A percentile compares a stretch with the other conserved stretches of the same genome.
phyloP scores from a whole-genome alignment of 2,888 invertebrate genomes.

The Suillia variegata region DNA sequence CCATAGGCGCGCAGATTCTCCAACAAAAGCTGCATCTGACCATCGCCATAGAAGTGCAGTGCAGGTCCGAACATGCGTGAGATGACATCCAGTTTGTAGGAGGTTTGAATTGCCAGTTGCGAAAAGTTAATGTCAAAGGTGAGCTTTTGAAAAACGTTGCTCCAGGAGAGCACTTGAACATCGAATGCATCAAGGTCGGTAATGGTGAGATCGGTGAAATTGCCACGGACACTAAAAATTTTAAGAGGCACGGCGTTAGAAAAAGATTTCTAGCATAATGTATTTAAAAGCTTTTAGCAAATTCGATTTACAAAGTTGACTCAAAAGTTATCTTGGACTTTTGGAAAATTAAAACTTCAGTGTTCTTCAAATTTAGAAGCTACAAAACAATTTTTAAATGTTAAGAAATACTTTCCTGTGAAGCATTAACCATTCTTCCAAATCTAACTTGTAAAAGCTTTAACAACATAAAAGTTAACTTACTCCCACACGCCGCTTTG shows the following conservation, averaged over 20 bases:
- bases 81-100: constrained; percentile 42
- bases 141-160: constrained; percentile 39
- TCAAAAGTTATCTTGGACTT: too few species aligned
- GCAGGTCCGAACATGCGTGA: constrained; percentile 29
- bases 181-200: constrained; percentile 49
- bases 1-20: constrained; percentile 42
- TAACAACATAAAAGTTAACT: too few species aligned
- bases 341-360: too few species aligned
- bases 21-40: constrained; percentile 38
- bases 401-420: too few species aligned
- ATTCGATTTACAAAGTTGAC: too few species aligned
- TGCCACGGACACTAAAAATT: constrained; percentile 37
- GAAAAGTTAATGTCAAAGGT: constrained; percentile 49
- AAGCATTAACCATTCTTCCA: too few species aligned
- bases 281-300: too few species aligned
- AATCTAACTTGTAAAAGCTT: too few species aligned
- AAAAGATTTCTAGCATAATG: not conserved
- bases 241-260: not conserved
- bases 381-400: too few species aligned
- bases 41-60: constrained; percentile 38
- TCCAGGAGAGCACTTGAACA: constrained; percentile 42
- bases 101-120: constrained; percentile 34
- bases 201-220: constrained; percentile 41
- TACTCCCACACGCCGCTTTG: constrained; percentile 35
- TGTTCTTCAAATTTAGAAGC: too few species aligned